Evolutionary conservation across 2,797 vertebrate genomes (phyloP).

Genomic region (Periophthalmus magnuspinnatus): DNA sequence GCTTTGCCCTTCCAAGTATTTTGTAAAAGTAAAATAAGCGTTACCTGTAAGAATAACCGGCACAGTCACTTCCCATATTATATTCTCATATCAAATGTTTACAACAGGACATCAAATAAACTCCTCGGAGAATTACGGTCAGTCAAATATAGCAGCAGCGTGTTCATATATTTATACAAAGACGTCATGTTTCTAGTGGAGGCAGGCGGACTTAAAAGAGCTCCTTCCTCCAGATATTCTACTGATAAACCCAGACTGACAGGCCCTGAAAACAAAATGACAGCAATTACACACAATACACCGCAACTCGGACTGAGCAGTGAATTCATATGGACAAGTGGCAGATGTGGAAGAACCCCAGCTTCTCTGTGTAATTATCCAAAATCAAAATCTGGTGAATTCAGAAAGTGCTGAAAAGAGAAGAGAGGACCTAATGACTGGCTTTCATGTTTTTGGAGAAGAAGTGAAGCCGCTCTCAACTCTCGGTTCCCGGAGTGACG

Average conservation of each 20-base stretch:
- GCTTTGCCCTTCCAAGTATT: no score
- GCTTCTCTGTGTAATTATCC: constrained; percentile 30
- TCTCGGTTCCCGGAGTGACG: constrained; percentile 28
- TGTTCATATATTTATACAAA: constrained; percentile 14
- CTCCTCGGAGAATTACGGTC: background rate
- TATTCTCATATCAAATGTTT: background rate
- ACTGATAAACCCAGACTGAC: constrained; percentile 37
- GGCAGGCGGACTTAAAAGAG: constrained; percentile 19
- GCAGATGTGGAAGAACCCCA: constrained; percentile 13
- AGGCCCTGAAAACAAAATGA: constrained; percentile 41
- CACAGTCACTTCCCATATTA: no score
- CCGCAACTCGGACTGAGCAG: background rate
- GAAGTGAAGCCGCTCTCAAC: constrained; percentile 20
- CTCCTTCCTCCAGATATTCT: constrained; percentile 23
- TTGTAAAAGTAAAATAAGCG: no score
- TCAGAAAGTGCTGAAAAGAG: constrained; percentile 21
- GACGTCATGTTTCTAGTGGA: background rate
- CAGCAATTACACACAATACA: constrained; percentile 29
- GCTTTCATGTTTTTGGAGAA: constrained; percentile 17
- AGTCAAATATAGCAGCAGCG: background rate
- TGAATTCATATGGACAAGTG: constrained; percentile 14
- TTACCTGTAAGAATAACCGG: no score
- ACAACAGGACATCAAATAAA: background rate
- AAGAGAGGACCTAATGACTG: constrained; percentile 14
- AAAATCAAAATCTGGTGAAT: constrained; percentile 22